Evolutionary conservation across 2,797 vertebrate genomes (phyloP), one percentile per base, ranked within the genome.

Genomic region (Benthosema pterotum): DNA sequence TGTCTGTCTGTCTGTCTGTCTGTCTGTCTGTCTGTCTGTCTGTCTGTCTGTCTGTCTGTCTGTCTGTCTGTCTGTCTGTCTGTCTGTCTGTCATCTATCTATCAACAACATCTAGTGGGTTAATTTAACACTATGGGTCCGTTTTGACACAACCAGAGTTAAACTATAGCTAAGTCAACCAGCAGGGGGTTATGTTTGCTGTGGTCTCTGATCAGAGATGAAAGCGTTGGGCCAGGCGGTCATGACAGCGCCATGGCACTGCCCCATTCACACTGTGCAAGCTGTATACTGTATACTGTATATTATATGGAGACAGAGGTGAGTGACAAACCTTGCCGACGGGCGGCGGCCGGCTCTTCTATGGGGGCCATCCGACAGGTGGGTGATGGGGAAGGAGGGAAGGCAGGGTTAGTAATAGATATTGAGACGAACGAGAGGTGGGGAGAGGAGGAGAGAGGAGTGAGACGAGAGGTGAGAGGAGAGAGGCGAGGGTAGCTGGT

Each of bases 241-340:
- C 81, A 75, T 76, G 74, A 17, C 11, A 19, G 48, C 79, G 77
- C 82, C 72, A 65, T 46, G 79, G 42, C 16, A 83, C 85, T 75
- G 81, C 74, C 74, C 84, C 72, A 76, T 83, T 86, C 87, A 77
- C 43, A 72, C 78, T 86, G n/a, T n/a, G 83, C 48, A 78, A 82
- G 81, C 82, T 86, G n/a, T n/a, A n/a, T n/a, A n/a, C n/a, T n/a
- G n/a, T n/a, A n/a, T n/a, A n/a, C n/a, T n/a, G n/a, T n/a, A n/a
- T n/a, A n/a, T n/a, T n/a, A n/a, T n/a, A 80, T 85, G 82, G 89
- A 91, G 88, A 93, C 86, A 93, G 89, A 90, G 90, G 91, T 86
- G 88, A 3, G 22, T 85, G 88, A 93, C 92, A 92, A 92, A 94
- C 93, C 93, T 93, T 87, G 90, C 89, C 86, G 91, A 90, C 88